Percentiles rank a stretch among this genome's conserved stretches.
These are phyloP conservation scores for Grus americana DNA, from an alignment of 2,113 vertebrate species.

Conservation along the genomic window DNA sequence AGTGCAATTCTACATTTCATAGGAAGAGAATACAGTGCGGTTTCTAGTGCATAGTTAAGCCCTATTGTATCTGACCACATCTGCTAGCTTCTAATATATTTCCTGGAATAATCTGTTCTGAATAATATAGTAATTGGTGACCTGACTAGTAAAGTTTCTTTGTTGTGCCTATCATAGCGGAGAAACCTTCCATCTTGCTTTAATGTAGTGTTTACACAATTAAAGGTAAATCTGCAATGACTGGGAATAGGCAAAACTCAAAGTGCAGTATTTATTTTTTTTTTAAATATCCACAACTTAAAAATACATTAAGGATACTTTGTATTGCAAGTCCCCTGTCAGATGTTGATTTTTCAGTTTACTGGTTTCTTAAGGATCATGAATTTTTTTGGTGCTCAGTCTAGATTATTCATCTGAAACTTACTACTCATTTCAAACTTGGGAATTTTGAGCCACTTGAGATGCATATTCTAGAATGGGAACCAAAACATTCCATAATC, in stretches of 20 bases:
- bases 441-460: conserved; percentile 63
- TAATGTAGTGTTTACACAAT: conserved; percentile 36
- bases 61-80: conserved; percentile 46
- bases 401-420: conserved; percentile 57
- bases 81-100: conserved; percentile 60
- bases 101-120: conserved; percentile 71
- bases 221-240: conserved; percentile 11
- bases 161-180: conserved; percentile 21
- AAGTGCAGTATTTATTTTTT: conserved; percentile 19
- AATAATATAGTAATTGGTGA: conserved; percentile 70
- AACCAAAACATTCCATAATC: conserved; percentile 66
- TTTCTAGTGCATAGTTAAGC: conserved; percentile 37
- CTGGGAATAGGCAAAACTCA: conserved; percentile 18
- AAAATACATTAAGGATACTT: conserved; percentile 40
- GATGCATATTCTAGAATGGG: conserved; percentile 49
- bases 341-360: conserved; percentile 49
- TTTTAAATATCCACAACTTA: conserved; percentile 2
- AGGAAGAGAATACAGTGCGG: neutral
- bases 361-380: conserved; percentile 55
- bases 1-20: conserved; percentile 18
- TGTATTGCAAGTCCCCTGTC: neutral
- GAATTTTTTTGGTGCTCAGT: conserved; percentile 41
- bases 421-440: conserved; percentile 47
- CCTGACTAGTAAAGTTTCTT: conserved; percentile 72
- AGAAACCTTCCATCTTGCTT: conserved; percentile 48